phyloP scores from a whole-genome alignment of 2,888 invertebrate species.

The Melipona beecheii region DNA sequence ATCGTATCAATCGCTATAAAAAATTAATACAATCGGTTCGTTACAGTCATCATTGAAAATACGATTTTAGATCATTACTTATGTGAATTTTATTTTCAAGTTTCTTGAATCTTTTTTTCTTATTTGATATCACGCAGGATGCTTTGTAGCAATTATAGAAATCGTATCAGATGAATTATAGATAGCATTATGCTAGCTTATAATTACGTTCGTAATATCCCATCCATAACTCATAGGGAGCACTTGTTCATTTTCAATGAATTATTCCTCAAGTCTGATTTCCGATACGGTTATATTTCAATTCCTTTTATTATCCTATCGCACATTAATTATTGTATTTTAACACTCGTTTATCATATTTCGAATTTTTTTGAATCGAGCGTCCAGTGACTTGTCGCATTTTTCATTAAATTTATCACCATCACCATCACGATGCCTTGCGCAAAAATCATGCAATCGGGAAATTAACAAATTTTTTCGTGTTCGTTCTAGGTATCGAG shows the following conservation, averaged over 20 bases:
- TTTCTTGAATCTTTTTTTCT: not conserved
- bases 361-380: not conserved
- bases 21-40: no score
- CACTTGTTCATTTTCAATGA: not conserved
- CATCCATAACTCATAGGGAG: not conserved
- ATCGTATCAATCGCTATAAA: no score
- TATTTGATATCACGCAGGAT: not conserved
- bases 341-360: not conserved
- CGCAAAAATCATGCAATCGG: no score
- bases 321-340: not conserved
- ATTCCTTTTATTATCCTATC: not conserved
- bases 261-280: not conserved
- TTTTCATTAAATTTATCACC: not conserved
- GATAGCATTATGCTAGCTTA: not conserved
- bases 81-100: not conserved
- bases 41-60: not conserved
- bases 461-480: constrained; percentile 62
- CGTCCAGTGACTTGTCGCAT: not conserved
- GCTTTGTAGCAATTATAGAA: not conserved
- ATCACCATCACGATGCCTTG: no score
- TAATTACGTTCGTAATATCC: not conserved
- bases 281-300: not conserved
- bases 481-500: constrained; percentile 91
- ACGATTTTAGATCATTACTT: not conserved
- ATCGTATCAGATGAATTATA: not conserved